Base-by-base conservation (phyloP, 2,797 vertebrate species). In the Molossus molossus region DNA sequence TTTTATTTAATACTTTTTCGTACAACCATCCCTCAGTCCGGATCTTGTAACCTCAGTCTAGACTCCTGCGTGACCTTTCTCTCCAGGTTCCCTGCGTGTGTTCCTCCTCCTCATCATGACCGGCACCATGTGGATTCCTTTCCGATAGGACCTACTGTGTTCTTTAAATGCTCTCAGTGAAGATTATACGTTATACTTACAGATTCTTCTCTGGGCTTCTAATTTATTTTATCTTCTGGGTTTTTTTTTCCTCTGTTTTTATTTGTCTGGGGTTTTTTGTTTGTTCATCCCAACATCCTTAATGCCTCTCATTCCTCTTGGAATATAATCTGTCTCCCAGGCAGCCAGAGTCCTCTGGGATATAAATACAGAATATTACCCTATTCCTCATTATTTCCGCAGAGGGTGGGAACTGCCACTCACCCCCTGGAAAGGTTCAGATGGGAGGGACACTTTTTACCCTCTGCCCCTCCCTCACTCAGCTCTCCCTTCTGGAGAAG, bases 131-230 rank as follows among this genome's bases (percentile, higher is more conserved):
- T 15, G 17, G 40, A 86, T 86, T 9, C 84, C 37, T 73, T 87
- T 25, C 29, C 83, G 83, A 53, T 15, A 73, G 10, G 18, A 62
- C 70, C 5, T 55, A 60, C n/a, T 67, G 11, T 60, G 11, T 11
- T 75, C 90, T 69, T 69, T 50, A 94, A 87, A 67, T 73, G 58
- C 1, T 77, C 18, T 82, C 53, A 89, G 64, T 53, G n/a, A 89
- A 86, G 13, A 48, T 5, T 8, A 1, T 29, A n/a, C 77, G 33
- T 40, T 94, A 57, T 12, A 40, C 13, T 90, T 86, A 40, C 48
- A 85, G 65, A 65, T 79, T 48, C 37, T 72, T 73, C 40, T 37
- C 25, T 57, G 48, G 50, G 6, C 37, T 83, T 65, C 45, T 84
- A 21, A 65, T 60, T 75, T 77, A 81, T 69, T 80, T 75, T 53